Percentiles rank a stretch among this genome's conserved stretches.
phyloP scores from a whole-genome alignment of 1,140 invertebrate genomes.

The Temnothorax nylanderi region DNA sequence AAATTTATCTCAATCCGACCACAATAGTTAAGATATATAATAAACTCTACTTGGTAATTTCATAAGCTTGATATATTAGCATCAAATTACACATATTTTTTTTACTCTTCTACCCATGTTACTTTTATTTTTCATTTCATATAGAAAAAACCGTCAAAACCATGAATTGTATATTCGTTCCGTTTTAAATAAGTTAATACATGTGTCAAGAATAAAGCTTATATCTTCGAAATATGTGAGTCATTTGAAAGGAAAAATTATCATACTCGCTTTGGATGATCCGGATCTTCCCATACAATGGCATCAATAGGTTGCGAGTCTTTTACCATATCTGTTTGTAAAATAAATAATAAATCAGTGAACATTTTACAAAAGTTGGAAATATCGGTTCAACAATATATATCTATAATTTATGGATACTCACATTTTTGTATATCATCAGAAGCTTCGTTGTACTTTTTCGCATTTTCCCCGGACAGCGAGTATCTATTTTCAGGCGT shows the following conservation, averaged over 20 bases:
- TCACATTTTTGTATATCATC: constrained; percentile 75
- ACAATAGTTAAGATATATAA: background rate
- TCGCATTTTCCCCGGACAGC: constrained; percentile 72
- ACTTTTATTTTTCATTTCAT: background rate
- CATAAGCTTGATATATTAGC: background rate
- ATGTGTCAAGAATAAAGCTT: background rate
- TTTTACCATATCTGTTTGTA: constrained; percentile 74
- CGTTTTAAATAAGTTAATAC: background rate
- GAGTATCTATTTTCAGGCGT: constrained; percentile 77
- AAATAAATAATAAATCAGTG: constrained; percentile 20
- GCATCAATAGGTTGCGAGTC: constrained; percentile 84
- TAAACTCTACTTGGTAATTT: background rate
- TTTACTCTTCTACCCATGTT: background rate
- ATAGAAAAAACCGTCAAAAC: background rate
- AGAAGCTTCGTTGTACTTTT: constrained; percentile 68
- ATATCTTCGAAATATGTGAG: background rate
- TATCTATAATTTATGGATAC: constrained; percentile 16
- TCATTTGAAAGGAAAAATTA: background rate
- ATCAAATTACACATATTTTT: background rate
- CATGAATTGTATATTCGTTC: background rate
- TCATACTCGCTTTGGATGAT: constrained; percentile 64
- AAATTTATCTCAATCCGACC: background rate
- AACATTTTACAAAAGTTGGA: constrained; percentile 26
- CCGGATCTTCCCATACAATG: constrained; percentile 86
- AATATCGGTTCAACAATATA: background rate